A percentile compares a stretch with the other conserved stretches of the same genome.
These are phyloP conservation scores for Knipowitschia caucasica DNA, from an alignment of 2,797 vertebrate genomes.

Conservation along the genomic window DNA sequence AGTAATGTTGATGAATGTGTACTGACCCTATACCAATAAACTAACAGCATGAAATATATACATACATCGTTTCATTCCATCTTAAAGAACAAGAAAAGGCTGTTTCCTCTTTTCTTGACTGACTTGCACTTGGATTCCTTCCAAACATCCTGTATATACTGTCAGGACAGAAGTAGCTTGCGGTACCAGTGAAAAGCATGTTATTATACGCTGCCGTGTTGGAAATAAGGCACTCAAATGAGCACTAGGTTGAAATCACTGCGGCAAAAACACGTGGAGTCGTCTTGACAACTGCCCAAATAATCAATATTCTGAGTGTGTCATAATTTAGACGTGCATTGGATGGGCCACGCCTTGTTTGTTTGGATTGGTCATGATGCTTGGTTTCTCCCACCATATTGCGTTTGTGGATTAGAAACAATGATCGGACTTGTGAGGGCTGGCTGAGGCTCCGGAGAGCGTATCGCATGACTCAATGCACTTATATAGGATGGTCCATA, in stretches of 20 bases:
- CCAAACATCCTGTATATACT: no score
- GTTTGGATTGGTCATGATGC: conserved; percentile 3
- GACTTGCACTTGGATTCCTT: no score
- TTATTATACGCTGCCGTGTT: no score
- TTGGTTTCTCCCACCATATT: conserved; percentile 7
- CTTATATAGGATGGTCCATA: conserved; percentile 1
- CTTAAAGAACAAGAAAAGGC: no score
- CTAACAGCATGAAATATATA: no score
- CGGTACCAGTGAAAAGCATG: no score
- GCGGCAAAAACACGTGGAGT: neutral
- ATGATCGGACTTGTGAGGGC: conserved; percentile 11
- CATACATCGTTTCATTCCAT: no score
- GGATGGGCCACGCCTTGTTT: conserved; percentile 8
- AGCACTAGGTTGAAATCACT: neutral
- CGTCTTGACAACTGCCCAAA: conserved; percentile 3
- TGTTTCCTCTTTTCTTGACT: no score
- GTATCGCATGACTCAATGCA: neutral
- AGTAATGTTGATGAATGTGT: no score
- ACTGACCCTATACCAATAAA: no score
- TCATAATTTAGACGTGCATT: neutral
- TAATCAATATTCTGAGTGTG: neutral
- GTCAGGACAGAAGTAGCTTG: no score
- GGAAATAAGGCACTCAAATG: neutral
- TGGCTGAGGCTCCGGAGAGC: conserved; percentile 8
- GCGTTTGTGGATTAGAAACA: conserved; percentile 13